These are phyloP conservation scores for Myotis findleyi DNA, from an alignment of 2,797 vertebrate species.

Conservation along the genomic window DNA sequence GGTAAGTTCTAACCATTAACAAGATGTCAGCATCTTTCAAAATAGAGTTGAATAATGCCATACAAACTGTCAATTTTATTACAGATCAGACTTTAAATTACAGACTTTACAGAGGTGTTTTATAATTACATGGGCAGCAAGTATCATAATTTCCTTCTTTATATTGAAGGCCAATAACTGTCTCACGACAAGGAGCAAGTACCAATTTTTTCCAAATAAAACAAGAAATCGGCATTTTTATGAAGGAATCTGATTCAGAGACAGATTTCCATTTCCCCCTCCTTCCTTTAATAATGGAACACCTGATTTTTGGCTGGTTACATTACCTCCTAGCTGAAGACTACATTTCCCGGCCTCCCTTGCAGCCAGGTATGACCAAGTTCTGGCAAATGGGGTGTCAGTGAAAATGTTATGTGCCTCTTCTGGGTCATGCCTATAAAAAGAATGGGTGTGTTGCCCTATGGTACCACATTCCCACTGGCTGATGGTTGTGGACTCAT, in stretches of 20 bases:
- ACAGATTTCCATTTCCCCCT: background rate
- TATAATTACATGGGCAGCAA: conserved; percentile 51
- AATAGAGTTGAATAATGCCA: conserved; percentile 41
- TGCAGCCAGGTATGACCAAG: background rate
- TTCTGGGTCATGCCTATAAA: background rate
- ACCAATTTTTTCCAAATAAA: conserved; percentile 45
- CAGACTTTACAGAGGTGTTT: conserved; percentile 48
- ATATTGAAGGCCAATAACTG: conserved; percentile 31
- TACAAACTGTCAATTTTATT: conserved; percentile 60
- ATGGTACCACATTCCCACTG: background rate
- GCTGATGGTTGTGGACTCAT: background rate
- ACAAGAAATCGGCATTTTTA: conserved; percentile 35
- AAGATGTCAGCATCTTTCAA: conserved; percentile 53
- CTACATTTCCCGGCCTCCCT: background rate
- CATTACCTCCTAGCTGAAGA: background rate
- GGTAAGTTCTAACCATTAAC: conserved; percentile 50
- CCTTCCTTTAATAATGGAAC: conserved; percentile 15
- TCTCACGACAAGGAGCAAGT: conserved; percentile 18
- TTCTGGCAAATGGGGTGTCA: background rate
- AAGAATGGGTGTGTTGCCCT: background rate
- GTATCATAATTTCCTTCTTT: conserved; percentile 42
- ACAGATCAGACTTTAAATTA: conserved; percentile 50
- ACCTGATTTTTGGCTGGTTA: background rate
- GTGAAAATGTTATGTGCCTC: background rate
- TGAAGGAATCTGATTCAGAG: background rate